phyloP scores from a whole-genome alignment of 2,888 invertebrate species.

The Crepidodera aurea region DNA sequence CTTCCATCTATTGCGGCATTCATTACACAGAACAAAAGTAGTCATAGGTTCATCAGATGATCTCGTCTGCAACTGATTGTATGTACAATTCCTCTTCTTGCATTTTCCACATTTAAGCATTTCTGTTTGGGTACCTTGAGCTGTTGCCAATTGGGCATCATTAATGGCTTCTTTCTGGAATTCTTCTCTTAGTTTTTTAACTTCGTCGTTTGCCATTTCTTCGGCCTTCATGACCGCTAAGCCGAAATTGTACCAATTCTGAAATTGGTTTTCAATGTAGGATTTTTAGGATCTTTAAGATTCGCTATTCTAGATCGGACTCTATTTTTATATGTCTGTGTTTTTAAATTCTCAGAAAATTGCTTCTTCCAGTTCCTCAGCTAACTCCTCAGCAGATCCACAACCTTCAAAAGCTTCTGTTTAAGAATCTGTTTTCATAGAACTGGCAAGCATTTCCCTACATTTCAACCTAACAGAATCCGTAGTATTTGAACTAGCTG shows the following conservation, averaged over 20 bases:
- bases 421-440: slow-evolving; percentile 70
- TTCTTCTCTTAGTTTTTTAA: slow-evolving; percentile 91
- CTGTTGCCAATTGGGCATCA: slow-evolving; percentile 95
- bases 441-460: slow-evolving; percentile 84
- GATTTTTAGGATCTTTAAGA: slow-evolving; percentile 95
- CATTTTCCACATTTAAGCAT: slow-evolving; percentile 98
- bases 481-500: slow-evolving; percentile 73
- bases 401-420: slow-evolving; percentile 68
- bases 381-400: slow-evolving; percentile 85
- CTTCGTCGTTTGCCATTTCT: slow-evolving; percentile 99
- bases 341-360: slow-evolving; percentile 92
- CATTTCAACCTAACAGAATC: slow-evolving; percentile 92
- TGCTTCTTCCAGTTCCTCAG: slow-evolving; percentile 90
- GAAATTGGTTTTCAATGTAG: slow-evolving; percentile 89
- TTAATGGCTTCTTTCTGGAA: slow-evolving; percentile 98
- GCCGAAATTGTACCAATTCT: slow-evolving; percentile 87
- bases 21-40: slow-evolving; percentile 97
- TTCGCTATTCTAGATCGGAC: slow-evolving; percentile 97
- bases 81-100: slow-evolving; percentile 96
- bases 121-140: slow-evolving; percentile 94
- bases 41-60: slow-evolving; percentile 99
- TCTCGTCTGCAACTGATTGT: slow-evolving; percentile 97
- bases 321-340: slow-evolving; percentile 92
- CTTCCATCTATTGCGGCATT: slow-evolving; percentile 99
- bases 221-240: slow-evolving; percentile 97